Conservation (phyloP, 2,113 vertebrate genomes). For the Vombatus ursinus region DNA sequence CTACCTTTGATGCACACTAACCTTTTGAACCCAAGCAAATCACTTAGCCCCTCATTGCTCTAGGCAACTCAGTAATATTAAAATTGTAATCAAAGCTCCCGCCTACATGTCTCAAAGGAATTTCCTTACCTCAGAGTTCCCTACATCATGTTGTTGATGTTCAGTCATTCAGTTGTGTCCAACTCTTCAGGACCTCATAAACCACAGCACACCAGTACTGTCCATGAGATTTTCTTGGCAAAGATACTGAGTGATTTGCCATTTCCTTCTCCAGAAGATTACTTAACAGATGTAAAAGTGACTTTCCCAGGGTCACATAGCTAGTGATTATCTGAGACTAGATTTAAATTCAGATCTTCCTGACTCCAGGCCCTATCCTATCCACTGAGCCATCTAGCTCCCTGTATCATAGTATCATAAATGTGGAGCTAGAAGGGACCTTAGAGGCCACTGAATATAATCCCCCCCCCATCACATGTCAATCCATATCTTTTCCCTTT, state of each 20-base stretch:
- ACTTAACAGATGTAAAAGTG: not conserved
- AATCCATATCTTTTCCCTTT: not conserved
- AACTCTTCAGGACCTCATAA: not conserved
- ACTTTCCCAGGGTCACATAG: not conserved
- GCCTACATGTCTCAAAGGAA: not conserved
- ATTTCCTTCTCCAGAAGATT: not conserved
- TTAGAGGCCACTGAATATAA: not conserved
- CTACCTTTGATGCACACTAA: not conserved
- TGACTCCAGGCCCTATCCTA: not conserved
- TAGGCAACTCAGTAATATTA: not conserved
- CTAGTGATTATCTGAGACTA: not conserved
- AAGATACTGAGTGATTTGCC: not conserved
- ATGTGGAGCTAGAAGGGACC: not conserved
- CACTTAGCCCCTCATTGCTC: not conserved
- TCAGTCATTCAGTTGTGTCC: not conserved
- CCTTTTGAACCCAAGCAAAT: not conserved
- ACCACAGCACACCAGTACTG: not conserved
- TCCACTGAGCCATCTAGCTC: not conserved
- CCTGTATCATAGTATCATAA: not conserved
- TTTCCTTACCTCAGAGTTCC: not conserved
- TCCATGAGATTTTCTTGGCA: not conserved
- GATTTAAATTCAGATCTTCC: not conserved
- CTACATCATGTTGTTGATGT: not conserved
- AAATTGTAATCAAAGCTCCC: not conserved
- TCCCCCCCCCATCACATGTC: no score